Evolutionary conservation across 1,140 invertebrate species (phyloP), one percentile per base, ranked within the genome.

Genomic region (Drosophila athabasca): DNA sequence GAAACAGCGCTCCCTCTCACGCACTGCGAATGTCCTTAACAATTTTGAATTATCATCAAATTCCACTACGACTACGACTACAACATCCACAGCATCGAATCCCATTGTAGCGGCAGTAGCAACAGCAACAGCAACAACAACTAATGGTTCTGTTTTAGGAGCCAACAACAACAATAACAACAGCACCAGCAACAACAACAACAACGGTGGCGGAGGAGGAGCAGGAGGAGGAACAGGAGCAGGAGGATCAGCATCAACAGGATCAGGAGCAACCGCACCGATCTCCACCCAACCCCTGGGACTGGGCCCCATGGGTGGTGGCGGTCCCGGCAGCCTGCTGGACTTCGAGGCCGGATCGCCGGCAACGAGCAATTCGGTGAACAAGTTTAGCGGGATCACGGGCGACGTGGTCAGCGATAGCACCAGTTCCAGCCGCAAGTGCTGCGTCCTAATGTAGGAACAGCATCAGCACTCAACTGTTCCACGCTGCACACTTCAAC

Each of bases 1-100:
- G 92, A 97, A 97, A 88, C 96, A 97, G 90, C 93, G 97, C 65
- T 94, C 96, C 9, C 95, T 97, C 74, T 96, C 95, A 81, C 93
- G 96, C 70, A 95, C 95, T 54, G 95, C 62, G 94, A 94, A 82
- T 78, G 82, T 87, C 48, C 79, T 87, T 62, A 87, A 70, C 71
- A 90, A 82, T 85, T 83, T 88, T 41, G 79, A 88, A 64, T 59
- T 87, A 15, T 79, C 82, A 76, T 13, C 35, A 13, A 39, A 41
- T 58, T 71, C 71, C 82, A 83, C 68, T 44, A 41, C 69, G 35
- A 52, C 43, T 7, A 15, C 55, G 54, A 41, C 17, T 19, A 19
- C 82, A 43, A 54, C 77, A 46, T 54, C 73, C 62, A 72, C 76
- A 44, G 58, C 79, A 19, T 29, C 72, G 45, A 62, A 54, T 43